Conservation (phyloP, 1,140 invertebrate genomes). For the Spodoptera frugiperda region DNA sequence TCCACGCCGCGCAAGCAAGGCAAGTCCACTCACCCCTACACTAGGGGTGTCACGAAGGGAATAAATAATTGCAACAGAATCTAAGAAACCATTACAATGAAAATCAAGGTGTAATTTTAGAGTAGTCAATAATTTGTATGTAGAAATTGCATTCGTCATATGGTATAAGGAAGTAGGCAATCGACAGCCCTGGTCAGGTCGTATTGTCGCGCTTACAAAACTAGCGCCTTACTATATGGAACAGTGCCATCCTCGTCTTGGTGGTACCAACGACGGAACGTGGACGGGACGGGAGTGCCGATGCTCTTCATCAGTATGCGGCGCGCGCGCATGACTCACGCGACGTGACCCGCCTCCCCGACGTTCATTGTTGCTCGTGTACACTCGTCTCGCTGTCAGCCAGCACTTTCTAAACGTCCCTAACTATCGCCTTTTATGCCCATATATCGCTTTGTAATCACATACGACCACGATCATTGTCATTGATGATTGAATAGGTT, state of each 20-base stretch:
- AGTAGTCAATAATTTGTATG: conserved; percentile 19
- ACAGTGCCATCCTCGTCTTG: conserved; percentile 38
- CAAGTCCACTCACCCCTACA: conserved; percentile 50
- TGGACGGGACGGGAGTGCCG: conserved; percentile 46
- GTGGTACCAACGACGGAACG: conserved; percentile 40
- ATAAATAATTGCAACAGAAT: neutral
- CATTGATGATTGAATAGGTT: conserved; percentile 38
- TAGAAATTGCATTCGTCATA: neutral
- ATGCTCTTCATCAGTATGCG: conserved; percentile 72
- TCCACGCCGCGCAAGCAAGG: conserved; percentile 42
- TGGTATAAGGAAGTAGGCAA: conserved; percentile 19
- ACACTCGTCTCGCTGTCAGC: conserved; percentile 56
- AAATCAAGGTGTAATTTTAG: neutral
- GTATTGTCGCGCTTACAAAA: conserved; percentile 34
- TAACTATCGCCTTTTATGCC: conserved; percentile 61
- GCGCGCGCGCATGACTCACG: conserved; percentile 59
- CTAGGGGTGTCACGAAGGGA: conserved; percentile 26
- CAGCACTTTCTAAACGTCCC: conserved; percentile 65
- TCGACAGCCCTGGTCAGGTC: conserved; percentile 36
- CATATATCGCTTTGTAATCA: conserved; percentile 50
- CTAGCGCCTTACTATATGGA: conserved; percentile 34
- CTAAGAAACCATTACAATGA: neutral
- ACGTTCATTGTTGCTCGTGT: conserved; percentile 57
- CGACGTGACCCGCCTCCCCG: conserved; percentile 75
- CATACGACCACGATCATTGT: conserved; percentile 17